Base-by-base conservation (phyloP, 1,140 invertebrate genomes). In the Psix sp. region DNA sequence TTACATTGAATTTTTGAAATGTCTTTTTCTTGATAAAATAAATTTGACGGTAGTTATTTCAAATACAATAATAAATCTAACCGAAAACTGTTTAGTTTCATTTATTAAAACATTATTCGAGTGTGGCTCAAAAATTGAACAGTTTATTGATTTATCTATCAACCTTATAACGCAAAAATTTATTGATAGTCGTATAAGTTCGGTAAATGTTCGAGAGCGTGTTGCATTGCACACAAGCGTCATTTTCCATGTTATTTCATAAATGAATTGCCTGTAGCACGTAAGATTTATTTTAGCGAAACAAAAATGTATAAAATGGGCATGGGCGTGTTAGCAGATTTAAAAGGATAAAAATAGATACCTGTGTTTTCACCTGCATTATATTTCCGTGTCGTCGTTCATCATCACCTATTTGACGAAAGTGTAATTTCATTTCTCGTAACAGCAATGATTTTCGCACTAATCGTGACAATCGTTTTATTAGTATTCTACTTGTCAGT, bases 121-220 rank as follows among this genome's bases (percentile, higher is more conserved):
- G 18, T 21, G 16, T 31, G 15, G 11, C 35, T 26, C 16, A 26
- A 31, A 42, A 54, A 52, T 45, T 54, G 42, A 56, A 29, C 49
- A 48, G 48, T 65, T 65, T 48, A 65, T 65, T 66, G 56, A 66
- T 35, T 24, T 57, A 66, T 66, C 56, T 66, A 57, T 66, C 62
- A 43, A 14, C 26, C 43, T 48, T 66, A 57, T 57, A 46, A 33
- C 15, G 9, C 13, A 16, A 2, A 26, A 56, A 65, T 52, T 54
- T 66, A 66, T 66, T 26, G 35, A 48, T 48, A 35, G 33, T 18
- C 10, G 9, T 4, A 1, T 17, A 20, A 11, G 18, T 66, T 66
- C 46, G 13, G 39, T 24, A 59, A 59, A 60, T 16, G 35, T 33
- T 39, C 42, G 14, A 54, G 14, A 21, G 42, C 11, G 13, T 3